Evolutionary conservation across 2,888 invertebrate genomes (phyloP), one percentile per base, ranked within the genome.

Genomic region (Cynaeus angustus): DNA sequence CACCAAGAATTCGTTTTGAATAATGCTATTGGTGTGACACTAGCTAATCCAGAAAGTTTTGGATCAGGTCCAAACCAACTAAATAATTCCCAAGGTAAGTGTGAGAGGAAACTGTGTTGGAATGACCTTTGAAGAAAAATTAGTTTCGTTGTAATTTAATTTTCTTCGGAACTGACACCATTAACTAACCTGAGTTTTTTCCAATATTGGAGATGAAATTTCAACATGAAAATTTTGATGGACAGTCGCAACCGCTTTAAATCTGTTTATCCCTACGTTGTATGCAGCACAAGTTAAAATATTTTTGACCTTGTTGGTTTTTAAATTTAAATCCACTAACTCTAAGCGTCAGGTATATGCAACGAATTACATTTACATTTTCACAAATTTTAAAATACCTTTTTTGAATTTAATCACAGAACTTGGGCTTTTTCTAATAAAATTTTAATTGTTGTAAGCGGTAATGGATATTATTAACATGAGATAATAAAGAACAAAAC

Each of bases 1-100:
- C n/a, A 74, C 70, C 59, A 38, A 58, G 62, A 70, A 52, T 56
- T 28, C 28, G 21, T 55, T 45, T 26, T 74, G 74, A 74, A 74
- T 74, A 74, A 74, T 72, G 66, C 59, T 65, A 64, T 65, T 52
- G 28, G 30, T 10, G 65, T 26, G 55, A 65, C 65, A 45, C 45
- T 41, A 14, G 55, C 37, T 65, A 37, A 65, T 55, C 65, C 48
- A 55, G 38, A 65, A 65, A 65, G 41, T 55, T 38, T 38, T 66
- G 66, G 66, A 58, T 38, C 3, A 6, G 45, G 16, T 58, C 58
- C 66, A 66, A 58, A 3, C 30, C 14, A 13, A 58, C 56, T 59
- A 43, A 56, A 66, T 66, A 66, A 66, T 59, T 48, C 59, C 14
- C 33, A 33, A 33, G 33, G 33, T 33, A 33, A 33, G 33, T 33